Percentiles rank a stretch among this genome's conserved stretches.
Conservation (phyloP, 2,888 invertebrate genomes). For the Pyrrhia umbra region DNA sequence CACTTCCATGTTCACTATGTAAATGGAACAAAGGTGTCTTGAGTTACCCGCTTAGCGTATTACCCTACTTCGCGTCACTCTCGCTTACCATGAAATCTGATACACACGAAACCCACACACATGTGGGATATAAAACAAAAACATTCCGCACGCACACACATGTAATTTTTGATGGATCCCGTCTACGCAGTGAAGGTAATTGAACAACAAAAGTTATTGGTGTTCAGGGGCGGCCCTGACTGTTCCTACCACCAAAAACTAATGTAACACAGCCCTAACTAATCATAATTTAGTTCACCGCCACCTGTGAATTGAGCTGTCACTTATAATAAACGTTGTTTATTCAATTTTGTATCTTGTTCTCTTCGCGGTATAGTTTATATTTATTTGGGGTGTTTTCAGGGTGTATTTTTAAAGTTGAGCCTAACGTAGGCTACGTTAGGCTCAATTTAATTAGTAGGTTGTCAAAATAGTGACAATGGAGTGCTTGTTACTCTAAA, state of each 20-base stretch:
- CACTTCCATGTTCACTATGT: constrained; percentile 8
- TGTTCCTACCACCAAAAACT: constrained; percentile 41
- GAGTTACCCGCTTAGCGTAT: constrained; percentile 38
- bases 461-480: constrained; percentile 28
- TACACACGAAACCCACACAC: constrained; percentile 22
- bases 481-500: constrained; percentile 2
- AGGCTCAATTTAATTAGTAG: constrained; percentile 30
- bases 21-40: constrained; percentile 25
- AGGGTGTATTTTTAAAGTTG: constrained; percentile 7
- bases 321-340: constrained; percentile 42
- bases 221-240: constrained; percentile 40
- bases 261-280: constrained; percentile 47
- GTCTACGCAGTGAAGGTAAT: constrained; percentile 30
- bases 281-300: constrained; percentile 56
- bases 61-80: constrained; percentile 30
- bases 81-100: constrained; percentile 28
- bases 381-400: constrained; percentile 15
- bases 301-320: constrained; percentile 55
- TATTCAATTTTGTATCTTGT: constrained; percentile 47
- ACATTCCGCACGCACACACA: constrained; percentile 2
- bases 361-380: constrained; percentile 22
- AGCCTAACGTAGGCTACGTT: not conserved
- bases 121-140: constrained; percentile 2
- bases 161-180: constrained; percentile 37
- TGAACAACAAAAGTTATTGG: constrained; percentile 55